phyloP scores from a whole-genome alignment of 2,113 vertebrate species.

The Lanius ludovicianus region DNA sequence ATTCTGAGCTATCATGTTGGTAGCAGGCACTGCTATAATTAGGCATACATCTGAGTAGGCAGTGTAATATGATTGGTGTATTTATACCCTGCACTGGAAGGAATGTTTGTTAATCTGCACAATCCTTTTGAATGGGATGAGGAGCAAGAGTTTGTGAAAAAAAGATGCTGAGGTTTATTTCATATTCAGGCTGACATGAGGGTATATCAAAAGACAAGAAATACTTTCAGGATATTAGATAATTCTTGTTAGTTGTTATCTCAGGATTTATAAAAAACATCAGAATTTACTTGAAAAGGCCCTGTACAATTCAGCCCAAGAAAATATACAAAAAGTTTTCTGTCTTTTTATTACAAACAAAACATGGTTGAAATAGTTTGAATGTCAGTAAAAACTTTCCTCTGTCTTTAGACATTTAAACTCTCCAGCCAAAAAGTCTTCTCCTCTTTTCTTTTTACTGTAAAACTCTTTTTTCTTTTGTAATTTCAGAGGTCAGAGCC shows the following conservation, averaged over 20 bases:
- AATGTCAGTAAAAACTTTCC: not conserved
- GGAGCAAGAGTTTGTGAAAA: not conserved
- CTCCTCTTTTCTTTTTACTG: not conserved
- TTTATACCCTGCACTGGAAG: conserved; percentile 19
- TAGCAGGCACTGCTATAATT: conserved; percentile 39
- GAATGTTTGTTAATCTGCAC: conserved; percentile 26
- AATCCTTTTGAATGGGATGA: conserved; percentile 33
- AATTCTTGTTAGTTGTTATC: conserved; percentile 6
- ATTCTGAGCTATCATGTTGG: not conserved
- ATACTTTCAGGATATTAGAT: conserved; percentile 5
- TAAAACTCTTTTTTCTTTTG: not conserved
- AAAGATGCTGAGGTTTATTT: conserved; percentile 17
- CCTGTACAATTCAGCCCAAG: not conserved
- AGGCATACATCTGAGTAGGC: not conserved
- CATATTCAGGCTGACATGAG: not conserved
- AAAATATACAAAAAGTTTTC: not conserved
- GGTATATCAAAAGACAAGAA: not conserved
- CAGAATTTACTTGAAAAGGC: not conserved
- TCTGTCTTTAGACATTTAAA: not conserved
- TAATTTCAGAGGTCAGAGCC: conserved; percentile 85
- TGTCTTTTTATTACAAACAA: not conserved
- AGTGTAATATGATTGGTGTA: not conserved
- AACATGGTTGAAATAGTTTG: not conserved
- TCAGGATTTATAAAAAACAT: not conserved
- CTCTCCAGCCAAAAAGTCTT: not conserved